Conservation (phyloP, 2,797 vertebrate genomes). For the Cryptoblepharus egeriae region DNA sequence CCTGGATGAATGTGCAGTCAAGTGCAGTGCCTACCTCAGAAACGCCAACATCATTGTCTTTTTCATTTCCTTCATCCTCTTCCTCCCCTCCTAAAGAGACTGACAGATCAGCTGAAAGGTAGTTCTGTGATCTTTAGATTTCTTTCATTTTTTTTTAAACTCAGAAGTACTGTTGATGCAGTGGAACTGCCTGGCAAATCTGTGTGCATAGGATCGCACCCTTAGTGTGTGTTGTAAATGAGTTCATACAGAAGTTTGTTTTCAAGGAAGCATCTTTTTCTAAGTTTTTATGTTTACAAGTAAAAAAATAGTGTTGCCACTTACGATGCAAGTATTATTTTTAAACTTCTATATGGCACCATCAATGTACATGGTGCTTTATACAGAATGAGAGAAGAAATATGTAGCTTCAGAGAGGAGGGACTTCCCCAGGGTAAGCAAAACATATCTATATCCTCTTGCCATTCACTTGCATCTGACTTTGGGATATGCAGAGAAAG, state of each 20-base stretch:
- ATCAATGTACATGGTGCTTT: no score
- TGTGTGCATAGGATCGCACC: no score
- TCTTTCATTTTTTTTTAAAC: conserved; percentile 43
- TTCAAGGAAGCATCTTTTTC: background rate
- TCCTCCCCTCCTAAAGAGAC: conserved; percentile 43
- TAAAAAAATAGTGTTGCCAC: background rate
- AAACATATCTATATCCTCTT: no score
- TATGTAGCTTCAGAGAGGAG: no score
- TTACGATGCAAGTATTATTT: background rate
- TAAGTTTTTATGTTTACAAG: background rate
- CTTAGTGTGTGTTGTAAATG: background rate
- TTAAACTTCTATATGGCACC: no score
- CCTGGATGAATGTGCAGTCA: conserved; percentile 77
- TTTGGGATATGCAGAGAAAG: no score
- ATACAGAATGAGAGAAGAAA: no score
- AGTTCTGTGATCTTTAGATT: conserved; percentile 70
- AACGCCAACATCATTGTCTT: conserved; percentile 42
- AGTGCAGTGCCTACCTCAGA: conserved; percentile 36
- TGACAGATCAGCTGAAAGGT: conserved; percentile 86
- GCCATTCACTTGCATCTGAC: no score
- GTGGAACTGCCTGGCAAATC: no score
- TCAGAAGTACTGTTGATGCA: no score
- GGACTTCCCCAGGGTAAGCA: no score
- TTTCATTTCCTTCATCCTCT: conserved; percentile 54
- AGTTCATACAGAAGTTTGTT: no score